These are phyloP conservation scores for Larimichthys polyactis DNA, from an alignment of 2,113 vertebrate genomes.

Conservation along the genomic window DNA sequence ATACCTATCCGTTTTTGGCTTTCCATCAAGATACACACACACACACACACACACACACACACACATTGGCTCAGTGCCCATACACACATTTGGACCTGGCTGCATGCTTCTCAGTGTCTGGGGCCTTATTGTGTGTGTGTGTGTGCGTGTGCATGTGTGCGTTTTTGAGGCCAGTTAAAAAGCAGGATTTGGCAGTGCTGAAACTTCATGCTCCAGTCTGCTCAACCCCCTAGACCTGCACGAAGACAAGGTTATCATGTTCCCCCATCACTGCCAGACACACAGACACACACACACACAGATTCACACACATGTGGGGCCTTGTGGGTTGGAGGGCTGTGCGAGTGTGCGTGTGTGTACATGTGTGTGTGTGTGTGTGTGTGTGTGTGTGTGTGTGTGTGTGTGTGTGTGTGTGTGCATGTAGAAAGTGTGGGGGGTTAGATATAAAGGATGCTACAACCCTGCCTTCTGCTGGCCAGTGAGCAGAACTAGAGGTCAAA, in stretches of 20 bases:
- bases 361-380: no score
- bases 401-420: neutral
- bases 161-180: constrained; percentile 88
- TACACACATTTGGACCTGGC: constrained; percentile 67
- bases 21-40: constrained; percentile 49
- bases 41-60: constrained; percentile 15
- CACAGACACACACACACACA: constrained; percentile 85
- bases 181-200: constrained; percentile 61
- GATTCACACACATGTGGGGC: constrained; percentile 6
- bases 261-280: constrained; percentile 82
- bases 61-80: constrained; percentile 61
- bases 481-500: constrained; percentile 45
- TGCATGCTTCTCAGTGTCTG: constrained; percentile 61
- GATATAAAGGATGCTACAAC: constrained; percentile 58
- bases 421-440: neutral
- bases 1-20: constrained; percentile 62
- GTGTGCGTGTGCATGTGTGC: constrained; percentile 1
- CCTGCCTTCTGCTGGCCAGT: constrained; percentile 66
- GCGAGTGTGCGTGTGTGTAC: no score
- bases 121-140: constrained; percentile 26
- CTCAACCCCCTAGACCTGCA: constrained; percentile 61
- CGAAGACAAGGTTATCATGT: constrained; percentile 73
- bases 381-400: neutral
- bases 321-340: constrained; percentile 5
- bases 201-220: constrained; percentile 63